Percentiles rank a stretch among this genome's conserved stretches.
Conservation (phyloP, 2,113 vertebrate genomes). For the Gobius niger region DNA sequence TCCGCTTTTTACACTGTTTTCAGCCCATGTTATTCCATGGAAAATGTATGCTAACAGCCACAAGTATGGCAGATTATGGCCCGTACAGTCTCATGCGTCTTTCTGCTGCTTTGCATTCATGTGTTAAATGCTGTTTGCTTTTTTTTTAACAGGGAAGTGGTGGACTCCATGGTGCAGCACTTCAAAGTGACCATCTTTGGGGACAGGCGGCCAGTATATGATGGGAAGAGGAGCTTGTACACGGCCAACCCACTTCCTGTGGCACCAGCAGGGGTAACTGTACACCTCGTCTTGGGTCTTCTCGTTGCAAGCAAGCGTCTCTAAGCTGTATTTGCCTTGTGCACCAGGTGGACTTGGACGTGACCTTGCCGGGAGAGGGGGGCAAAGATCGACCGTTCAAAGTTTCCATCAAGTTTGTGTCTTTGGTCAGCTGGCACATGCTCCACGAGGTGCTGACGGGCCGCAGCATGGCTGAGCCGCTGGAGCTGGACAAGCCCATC, state of each 20-base stretch:
- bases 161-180: slow-evolving; percentile 99
- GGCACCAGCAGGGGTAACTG: slow-evolving; percentile 89
- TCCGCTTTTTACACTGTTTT: too few species aligned
- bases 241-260: slow-evolving; percentile 97
- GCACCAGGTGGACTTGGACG: slow-evolving; percentile 95
- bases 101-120: too few species aligned
- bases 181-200: slow-evolving; percentile 99
- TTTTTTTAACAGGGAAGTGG: slow-evolving; percentile 85
- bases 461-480: slow-evolving; percentile 92
- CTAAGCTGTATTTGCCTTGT: background rate
- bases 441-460: slow-evolving; percentile 98
- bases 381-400: slow-evolving; percentile 99
- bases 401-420: slow-evolving; percentile 97
- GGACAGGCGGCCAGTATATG: slow-evolving; percentile 96
- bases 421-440: slow-evolving; percentile 98
- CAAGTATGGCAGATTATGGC: too few species aligned
- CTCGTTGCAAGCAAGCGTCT: slow-evolving; percentile 19
- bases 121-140: too few species aligned
- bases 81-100: too few species aligned
- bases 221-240: slow-evolving; percentile 99
- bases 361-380: slow-evolving; percentile 97
- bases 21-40: too few species aligned
- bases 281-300: too few species aligned
- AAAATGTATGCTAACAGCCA: too few species aligned
- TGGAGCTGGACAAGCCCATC: slow-evolving; percentile 99